A percentile compares a stretch with the other conserved stretches of the same genome.
Conservation (phyloP, 2,797 vertebrate species). For the Trematomus bernacchii region DNA sequence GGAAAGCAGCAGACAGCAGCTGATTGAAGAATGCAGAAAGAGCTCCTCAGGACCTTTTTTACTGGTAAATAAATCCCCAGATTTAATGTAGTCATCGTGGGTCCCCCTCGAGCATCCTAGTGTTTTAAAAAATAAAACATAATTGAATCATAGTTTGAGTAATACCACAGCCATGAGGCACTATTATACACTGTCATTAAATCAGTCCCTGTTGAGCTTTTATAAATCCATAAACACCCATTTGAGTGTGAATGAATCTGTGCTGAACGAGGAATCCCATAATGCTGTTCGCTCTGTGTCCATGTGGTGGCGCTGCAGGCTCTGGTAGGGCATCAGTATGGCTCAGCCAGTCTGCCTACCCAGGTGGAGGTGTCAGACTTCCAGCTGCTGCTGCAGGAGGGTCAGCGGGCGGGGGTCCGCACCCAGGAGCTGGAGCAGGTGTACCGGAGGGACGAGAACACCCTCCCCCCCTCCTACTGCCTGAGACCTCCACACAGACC, state of each 20-base stretch:
- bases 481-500: constrained; percentile 40
- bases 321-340: constrained; percentile 85
- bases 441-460: constrained; percentile 86
- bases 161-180: no score
- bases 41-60: constrained; percentile 84
- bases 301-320: constrained; percentile 78
- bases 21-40: constrained; percentile 82
- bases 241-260: background rate
- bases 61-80: constrained; percentile 76
- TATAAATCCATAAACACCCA: background rate
- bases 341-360: constrained; percentile 73
- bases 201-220: background rate
- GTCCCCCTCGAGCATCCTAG: background rate
- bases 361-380: constrained; percentile 84
- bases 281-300: constrained; percentile 45
- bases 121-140: background rate
- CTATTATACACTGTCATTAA: no score
- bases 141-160: no score
- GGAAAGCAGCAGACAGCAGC: constrained; percentile 73
- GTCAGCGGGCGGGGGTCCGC: constrained; percentile 74
- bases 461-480: constrained; percentile 80
- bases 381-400: constrained; percentile 79
- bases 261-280: background rate
- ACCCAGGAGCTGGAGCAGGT: constrained; percentile 75
- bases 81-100: background rate